Conservation (phyloP, 2,113 vertebrate genomes). For the Condylura cristata region DNA sequence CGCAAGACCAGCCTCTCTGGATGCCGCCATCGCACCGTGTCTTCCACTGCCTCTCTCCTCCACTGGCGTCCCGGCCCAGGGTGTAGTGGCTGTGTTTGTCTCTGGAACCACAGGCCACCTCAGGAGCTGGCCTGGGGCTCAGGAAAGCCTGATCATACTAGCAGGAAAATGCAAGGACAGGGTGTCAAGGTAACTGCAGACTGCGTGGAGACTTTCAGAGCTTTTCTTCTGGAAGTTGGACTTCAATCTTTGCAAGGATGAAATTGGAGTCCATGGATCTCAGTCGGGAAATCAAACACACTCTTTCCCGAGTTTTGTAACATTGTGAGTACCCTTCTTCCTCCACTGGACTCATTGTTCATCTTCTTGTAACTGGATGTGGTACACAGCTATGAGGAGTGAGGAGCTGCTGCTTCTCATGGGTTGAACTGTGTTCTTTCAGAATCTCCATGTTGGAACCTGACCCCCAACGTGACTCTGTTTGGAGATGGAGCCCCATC, state of each 20-base stretch:
- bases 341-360: accelerated
- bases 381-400: not conserved
- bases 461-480: not conserved
- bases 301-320: not conserved
- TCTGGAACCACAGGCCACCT: not conserved
- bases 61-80: accelerated
- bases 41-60: not conserved
- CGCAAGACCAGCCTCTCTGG: not conserved
- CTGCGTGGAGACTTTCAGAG: not conserved
- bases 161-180: accelerated
- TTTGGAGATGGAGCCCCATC: not conserved
- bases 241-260: not conserved
- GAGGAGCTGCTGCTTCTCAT: not conserved
- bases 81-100: too few relatives aligned
- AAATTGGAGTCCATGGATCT: not conserved
- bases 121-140: not conserved
- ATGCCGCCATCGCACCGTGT: accelerated
- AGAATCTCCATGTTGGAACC: not conserved
- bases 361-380: accelerated
- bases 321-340: accelerated
- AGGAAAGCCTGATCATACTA: accelerated
- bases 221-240: not conserved
- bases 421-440: not conserved
- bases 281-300: too few relatives aligned
- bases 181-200: not conserved